Evolutionary conservation across 2,113 vertebrate genomes (phyloP).

Genomic region (Epinephelus fuscoguttatus): DNA sequence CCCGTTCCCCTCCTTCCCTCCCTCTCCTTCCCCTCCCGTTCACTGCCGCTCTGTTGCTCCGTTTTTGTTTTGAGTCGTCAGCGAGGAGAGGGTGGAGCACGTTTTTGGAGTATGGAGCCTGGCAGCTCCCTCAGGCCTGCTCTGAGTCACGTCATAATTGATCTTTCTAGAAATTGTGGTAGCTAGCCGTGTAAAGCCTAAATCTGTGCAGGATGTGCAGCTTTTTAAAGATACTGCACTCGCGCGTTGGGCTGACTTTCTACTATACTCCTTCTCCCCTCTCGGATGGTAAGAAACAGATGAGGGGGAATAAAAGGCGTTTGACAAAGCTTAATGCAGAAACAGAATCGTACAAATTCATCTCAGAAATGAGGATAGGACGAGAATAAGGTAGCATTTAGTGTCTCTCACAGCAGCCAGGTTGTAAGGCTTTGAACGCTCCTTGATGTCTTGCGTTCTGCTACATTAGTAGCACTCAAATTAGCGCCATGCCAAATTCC

Average conservation of each 20-base stretch:
- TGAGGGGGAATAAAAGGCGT: conserved; percentile 46
- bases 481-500: conserved; percentile 77
- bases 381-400: conserved; percentile 50
- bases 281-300: conserved; percentile 54
- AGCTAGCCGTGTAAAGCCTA: conserved; percentile 74
- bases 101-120: conserved; percentile 72
- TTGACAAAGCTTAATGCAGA: conserved; percentile 63
- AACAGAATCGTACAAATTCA: conserved; percentile 45
- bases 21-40: conserved; percentile 25
- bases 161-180: conserved; percentile 83
- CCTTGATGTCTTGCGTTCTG: conserved; percentile 53
- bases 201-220: conserved; percentile 82
- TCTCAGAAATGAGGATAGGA: conserved; percentile 42
- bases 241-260: conserved; percentile 42
- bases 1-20: conserved; percentile 26
- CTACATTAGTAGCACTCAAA: conserved; percentile 64
- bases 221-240: conserved; percentile 63
- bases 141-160: conserved; percentile 84
- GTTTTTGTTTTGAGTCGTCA: conserved; percentile 79
- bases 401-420: conserved; percentile 36
- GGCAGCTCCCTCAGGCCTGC: conserved; percentile 81
- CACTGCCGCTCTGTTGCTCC: conserved; percentile 58
- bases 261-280: conserved; percentile 49
- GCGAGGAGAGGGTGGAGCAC: conserved; percentile 78
- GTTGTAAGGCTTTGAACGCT: conserved; percentile 36